Conservation (phyloP, 1,140 invertebrate genomes). For the Matsumurasca onukii region DNA sequence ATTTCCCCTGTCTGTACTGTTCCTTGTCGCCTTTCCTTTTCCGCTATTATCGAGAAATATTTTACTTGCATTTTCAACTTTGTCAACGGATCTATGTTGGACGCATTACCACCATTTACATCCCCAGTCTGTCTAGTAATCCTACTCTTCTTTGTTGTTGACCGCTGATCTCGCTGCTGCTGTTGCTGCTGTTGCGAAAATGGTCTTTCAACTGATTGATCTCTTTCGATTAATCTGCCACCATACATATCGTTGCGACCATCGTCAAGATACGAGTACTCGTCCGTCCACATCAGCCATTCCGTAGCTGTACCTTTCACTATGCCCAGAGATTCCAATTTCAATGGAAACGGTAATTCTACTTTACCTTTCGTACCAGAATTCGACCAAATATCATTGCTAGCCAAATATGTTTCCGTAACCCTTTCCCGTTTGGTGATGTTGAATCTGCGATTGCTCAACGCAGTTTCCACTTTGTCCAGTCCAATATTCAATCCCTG, state of each 20-base stretch:
- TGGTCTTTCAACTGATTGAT: not conserved
- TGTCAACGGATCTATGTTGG: not conserved
- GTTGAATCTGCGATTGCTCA: not conserved
- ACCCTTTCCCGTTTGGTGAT: not conserved
- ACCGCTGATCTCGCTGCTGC: not conserved
- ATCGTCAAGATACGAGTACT: not conserved
- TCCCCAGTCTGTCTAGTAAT: not conserved
- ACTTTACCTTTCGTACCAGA: not conserved
- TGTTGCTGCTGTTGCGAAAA: not conserved
- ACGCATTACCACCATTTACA: not conserved
- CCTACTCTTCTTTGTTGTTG: too few relatives aligned
- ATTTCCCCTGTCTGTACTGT: not conserved
- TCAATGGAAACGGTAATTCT: not conserved
- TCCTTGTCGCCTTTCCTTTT: not conserved
- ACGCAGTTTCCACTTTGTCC: not conserved
- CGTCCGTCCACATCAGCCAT: constrained; percentile 10
- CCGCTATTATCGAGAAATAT: not conserved
- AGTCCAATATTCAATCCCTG: not conserved
- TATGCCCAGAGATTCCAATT: not conserved
- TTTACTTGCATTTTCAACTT: not conserved
- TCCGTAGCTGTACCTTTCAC: not conserved
- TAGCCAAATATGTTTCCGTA: not conserved
- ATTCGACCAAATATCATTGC: not conserved
- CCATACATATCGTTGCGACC: constrained; percentile 5
- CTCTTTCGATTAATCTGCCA: not conserved